Conservation (phyloP, 1,140 invertebrate species). For the Eciton burchellii region DNA sequence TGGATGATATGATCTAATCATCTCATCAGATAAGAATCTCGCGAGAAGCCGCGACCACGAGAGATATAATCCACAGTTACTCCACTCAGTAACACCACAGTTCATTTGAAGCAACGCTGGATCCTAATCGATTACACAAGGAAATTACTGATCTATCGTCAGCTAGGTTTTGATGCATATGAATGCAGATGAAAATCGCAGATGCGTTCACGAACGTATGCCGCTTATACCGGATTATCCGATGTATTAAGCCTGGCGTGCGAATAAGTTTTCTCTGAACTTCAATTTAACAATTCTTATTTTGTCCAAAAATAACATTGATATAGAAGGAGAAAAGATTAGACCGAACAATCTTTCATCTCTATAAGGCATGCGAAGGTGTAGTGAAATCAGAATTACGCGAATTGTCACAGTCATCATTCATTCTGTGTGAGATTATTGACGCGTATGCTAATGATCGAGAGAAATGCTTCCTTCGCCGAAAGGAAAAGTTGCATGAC, state of each 20-base stretch:
- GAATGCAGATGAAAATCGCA: conserved; percentile 1
- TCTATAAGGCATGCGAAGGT: no score
- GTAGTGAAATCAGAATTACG: neutral
- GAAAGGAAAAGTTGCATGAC: conserved; percentile 40
- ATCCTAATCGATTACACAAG: neutral
- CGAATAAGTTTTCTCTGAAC: no score
- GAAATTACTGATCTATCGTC: neutral
- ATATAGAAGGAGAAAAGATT: no score
- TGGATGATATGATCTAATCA: neutral
- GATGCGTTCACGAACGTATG: neutral
- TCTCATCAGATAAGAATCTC: neutral
- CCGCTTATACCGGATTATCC: neutral
- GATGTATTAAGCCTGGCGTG: no score
- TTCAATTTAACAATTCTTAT: no score
- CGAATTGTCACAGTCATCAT: neutral
- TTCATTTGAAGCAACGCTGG: neutral
- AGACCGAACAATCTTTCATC: no score
- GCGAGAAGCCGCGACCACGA: neutral
- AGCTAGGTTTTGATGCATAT: neutral
- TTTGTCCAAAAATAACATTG: no score
- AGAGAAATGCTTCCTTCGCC: conserved; percentile 33
- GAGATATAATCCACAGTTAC: neutral
- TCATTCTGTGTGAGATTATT: neutral
- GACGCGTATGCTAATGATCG: neutral
- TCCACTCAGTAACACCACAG: no score